These are phyloP conservation scores for Holocentrus rufus DNA, from an alignment of 2,797 vertebrate species.

Conservation along the genomic window DNA sequence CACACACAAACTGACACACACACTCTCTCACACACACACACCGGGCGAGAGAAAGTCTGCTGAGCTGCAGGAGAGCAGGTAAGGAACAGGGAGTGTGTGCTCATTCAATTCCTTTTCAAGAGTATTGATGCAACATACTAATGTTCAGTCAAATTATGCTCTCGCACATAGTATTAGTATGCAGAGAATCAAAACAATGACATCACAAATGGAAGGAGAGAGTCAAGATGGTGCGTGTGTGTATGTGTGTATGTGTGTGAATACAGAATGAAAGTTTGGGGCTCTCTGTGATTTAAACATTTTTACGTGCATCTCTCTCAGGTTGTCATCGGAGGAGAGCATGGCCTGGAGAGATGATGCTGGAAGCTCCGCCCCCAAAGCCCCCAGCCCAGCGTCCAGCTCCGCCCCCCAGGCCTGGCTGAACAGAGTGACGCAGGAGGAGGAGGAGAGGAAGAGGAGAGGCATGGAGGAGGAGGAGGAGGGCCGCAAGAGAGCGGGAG, in stretches of 20 bases:
- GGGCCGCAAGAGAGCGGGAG: constrained; percentile 46
- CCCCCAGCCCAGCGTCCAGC: constrained; percentile 60
- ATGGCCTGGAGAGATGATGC: constrained; percentile 77
- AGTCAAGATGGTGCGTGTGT: not conserved
- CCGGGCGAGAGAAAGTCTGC: constrained; percentile 82
- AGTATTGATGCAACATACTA: too few relatives aligned
- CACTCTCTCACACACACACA: constrained; percentile 65
- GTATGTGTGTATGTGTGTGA: too few relatives aligned
- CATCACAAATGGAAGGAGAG: too few relatives aligned
- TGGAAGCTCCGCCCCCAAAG: constrained; percentile 52
- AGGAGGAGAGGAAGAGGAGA: constrained; percentile 84
- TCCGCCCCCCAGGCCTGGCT: constrained; percentile 80
- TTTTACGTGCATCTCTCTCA: constrained; percentile 22
- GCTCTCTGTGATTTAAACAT: not conserved
- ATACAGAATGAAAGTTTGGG: too few relatives aligned
- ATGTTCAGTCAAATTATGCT: too few relatives aligned
- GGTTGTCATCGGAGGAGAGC: constrained; percentile 75
- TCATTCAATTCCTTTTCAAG: too few relatives aligned
- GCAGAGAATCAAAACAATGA: too few relatives aligned
- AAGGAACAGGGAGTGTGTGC: constrained; percentile 76
- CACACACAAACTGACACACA: constrained; percentile 67
- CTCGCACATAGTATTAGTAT: too few relatives aligned
- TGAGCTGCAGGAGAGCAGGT: constrained; percentile 91
- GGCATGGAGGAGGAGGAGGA: constrained; percentile 66
- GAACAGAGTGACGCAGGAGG: constrained; percentile 87